These are phyloP conservation scores for Fratercula arctica DNA, from an alignment of 2,797 vertebrate genomes.

Conservation along the genomic window DNA sequence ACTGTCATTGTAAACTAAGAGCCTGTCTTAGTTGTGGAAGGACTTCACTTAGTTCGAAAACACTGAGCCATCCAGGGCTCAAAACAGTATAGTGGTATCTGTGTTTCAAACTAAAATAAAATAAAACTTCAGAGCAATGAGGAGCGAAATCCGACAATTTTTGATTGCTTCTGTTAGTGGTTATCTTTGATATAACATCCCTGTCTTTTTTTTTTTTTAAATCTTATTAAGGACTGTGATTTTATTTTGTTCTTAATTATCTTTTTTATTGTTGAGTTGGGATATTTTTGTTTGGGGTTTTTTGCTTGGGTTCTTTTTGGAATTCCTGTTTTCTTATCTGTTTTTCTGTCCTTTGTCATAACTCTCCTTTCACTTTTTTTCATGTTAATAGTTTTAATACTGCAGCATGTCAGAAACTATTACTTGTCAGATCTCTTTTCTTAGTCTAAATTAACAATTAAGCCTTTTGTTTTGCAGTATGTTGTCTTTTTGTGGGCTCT, in stretches of 20 bases:
- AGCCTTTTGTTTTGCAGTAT: not conserved
- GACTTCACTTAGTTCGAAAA: not conserved
- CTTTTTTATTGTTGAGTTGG: not conserved
- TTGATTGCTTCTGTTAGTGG: not conserved
- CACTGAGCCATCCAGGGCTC: not conserved
- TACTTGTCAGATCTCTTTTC: not conserved
- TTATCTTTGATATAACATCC: not conserved
- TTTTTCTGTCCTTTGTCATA: not conserved
- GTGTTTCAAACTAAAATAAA: not conserved
- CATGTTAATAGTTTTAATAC: not conserved
- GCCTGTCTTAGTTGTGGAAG: not conserved
- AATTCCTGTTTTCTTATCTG: not conserved
- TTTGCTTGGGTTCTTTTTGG: not conserved
- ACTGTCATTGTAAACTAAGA: not conserved
- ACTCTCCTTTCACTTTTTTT: not conserved
- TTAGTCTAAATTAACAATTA: not conserved
- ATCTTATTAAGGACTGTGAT: not conserved
- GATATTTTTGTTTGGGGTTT: not conserved
- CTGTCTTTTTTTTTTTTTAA: not conserved
- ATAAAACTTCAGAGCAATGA: not conserved
- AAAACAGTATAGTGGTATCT: not conserved
- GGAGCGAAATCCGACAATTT: not conserved
- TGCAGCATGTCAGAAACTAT: not conserved
- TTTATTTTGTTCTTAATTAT: not conserved
- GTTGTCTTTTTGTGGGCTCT: not conserved